phyloP scores from a whole-genome alignment of 2,888 invertebrate species.

The Zootermopsis nevadensis region DNA sequence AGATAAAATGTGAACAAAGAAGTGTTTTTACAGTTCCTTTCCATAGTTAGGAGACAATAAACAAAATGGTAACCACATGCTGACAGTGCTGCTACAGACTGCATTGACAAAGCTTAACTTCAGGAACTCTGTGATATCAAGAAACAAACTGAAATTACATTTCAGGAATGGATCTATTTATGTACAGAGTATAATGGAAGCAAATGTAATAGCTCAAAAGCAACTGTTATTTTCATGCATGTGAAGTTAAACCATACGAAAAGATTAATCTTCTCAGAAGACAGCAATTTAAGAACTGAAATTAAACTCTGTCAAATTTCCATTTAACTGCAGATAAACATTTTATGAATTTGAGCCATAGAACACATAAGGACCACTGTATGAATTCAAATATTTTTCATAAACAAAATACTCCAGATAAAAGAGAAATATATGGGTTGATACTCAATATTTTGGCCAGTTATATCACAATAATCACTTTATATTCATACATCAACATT shows the following conservation, averaged over 20 bases:
- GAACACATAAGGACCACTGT: constrained; percentile 1
- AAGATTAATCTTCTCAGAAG: background rate
- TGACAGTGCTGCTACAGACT: background rate
- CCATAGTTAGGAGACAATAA: background rate
- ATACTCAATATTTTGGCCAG: constrained; percentile 41
- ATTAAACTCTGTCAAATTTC: background rate
- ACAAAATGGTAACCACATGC: background rate
- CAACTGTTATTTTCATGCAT: background rate
- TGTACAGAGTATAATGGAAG: background rate
- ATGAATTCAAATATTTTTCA: constrained; percentile 10
- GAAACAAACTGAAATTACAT: background rate
- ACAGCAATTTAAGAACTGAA: background rate
- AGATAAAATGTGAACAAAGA: constrained; percentile 33
- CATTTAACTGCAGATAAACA: background rate
- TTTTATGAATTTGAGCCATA: background rate
- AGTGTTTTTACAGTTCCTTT: background rate
- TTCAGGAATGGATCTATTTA: background rate
- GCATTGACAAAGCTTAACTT: constrained; percentile 3
- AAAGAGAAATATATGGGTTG: constrained; percentile 29
- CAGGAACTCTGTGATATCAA: background rate
- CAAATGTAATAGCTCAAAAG: background rate
- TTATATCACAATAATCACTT: constrained; percentile 43
- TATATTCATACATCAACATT: constrained; percentile 22
- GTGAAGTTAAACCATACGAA: background rate
- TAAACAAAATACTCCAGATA: constrained; percentile 26